A percentile compares a stretch with the other conserved stretches of the same genome.
phyloP scores from a whole-genome alignment of 2,888 invertebrate genomes.

The Philhelius pedissequus region DNA sequence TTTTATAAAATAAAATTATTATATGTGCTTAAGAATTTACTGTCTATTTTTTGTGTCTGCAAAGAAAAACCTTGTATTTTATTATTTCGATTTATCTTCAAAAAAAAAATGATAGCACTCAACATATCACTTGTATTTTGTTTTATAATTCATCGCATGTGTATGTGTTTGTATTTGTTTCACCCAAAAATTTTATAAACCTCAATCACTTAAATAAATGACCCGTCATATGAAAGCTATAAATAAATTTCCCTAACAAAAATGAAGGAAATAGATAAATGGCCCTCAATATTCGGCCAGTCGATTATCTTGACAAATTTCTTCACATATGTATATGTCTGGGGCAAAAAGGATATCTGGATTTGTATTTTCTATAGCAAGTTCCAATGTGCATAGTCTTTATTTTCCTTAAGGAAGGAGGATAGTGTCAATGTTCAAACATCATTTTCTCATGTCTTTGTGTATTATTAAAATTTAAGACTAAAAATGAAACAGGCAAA shows the following conservation, averaged over 20 bases:
- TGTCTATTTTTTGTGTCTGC: too few species aligned
- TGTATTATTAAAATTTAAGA: too few species aligned
- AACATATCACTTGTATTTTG: too few species aligned
- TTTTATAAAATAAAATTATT: too few species aligned
- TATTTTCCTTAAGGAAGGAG: neutral
- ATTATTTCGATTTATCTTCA: too few species aligned
- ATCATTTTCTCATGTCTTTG: too few species aligned
- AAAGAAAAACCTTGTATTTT: too few species aligned
- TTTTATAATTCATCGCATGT: neutral
- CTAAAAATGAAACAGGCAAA: neutral
- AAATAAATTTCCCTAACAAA: slow-evolving; percentile 23
- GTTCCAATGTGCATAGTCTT: slow-evolving; percentile 5
- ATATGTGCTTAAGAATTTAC: too few species aligned
- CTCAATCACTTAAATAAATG: neutral
- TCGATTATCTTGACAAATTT: slow-evolving; percentile 59
- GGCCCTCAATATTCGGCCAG: slow-evolving; percentile 38
- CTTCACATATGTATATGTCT: slow-evolving; percentile 29
- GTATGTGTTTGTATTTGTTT: neutral
- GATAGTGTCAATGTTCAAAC: neutral
- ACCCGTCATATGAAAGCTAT: slow-evolving; percentile 23
- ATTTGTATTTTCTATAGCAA: neutral
- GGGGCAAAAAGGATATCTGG: slow-evolving; percentile 1
- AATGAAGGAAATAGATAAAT: slow-evolving; percentile 18
- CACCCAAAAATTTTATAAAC: neutral
- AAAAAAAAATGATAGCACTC: too few species aligned